These are phyloP conservation scores for Crocodylus rhombifer DNA, from an alignment of 2,797 vertebrate genomes.

Conservation along the genomic window DNA sequence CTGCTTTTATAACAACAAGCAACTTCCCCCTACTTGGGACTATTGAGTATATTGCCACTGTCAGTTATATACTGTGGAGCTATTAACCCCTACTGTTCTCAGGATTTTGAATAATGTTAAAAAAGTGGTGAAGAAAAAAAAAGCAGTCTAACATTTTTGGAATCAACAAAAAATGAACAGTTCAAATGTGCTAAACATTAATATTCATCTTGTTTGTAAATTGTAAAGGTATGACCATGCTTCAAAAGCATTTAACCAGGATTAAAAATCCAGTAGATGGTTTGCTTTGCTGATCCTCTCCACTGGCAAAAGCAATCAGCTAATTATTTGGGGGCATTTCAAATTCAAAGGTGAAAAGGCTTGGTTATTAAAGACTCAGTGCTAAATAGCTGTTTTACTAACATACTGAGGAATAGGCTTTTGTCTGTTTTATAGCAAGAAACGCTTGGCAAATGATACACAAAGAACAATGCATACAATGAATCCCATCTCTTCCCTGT, in stretches of 20 bases:
- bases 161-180: neutral
- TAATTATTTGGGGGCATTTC: neutral
- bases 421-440: neutral
- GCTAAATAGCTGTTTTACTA: neutral
- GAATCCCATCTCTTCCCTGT: neutral
- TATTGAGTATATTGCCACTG: conserved; percentile 69
- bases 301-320: neutral
- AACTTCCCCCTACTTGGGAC: conserved; percentile 77
- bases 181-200: neutral
- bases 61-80: conserved; percentile 53
- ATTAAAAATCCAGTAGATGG: neutral
- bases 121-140: conserved; percentile 44
- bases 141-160: conserved; percentile 26
- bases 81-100: conserved; percentile 49
- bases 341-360: neutral
- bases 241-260: conserved; percentile 24
- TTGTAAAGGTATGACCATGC: neutral
- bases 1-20: conserved; percentile 75
- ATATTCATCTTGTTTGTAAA: neutral
- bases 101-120: neutral
- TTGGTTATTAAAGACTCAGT: neutral
- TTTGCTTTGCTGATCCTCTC: neutral
- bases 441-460: neutral
- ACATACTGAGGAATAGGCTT: neutral
- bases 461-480: neutral